Conservation (phyloP, 1,140 invertebrate genomes). For the Agrypnia vestita region DNA sequence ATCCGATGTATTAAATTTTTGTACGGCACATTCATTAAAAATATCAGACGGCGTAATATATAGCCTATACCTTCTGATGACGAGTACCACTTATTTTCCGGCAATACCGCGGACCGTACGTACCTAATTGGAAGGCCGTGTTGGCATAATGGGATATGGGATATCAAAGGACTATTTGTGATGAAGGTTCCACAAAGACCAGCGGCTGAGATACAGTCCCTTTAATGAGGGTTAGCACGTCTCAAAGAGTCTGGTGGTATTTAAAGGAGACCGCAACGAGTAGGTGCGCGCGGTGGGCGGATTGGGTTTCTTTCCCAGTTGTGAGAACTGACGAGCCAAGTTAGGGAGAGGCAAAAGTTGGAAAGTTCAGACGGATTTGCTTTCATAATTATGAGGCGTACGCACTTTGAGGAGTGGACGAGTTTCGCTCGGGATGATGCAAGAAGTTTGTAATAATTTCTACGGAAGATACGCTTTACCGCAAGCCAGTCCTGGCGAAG, state of each 20-base stretch:
- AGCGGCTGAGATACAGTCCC: constrained; percentile 1
- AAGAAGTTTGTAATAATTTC: constrained; percentile 7
- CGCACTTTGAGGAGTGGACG: constrained; percentile 1
- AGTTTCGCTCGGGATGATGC: constrained; percentile 31
- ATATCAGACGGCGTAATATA: too few species aligned
- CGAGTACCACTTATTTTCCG: neutral
- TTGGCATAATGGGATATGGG: constrained; percentile 11
- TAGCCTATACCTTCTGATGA: too few species aligned
- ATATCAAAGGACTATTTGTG: constrained; percentile 35
- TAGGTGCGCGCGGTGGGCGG: neutral
- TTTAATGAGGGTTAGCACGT: constrained; percentile 42
- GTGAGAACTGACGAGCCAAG: neutral
- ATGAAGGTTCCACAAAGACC: constrained; percentile 25
- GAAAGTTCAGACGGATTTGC: constrained; percentile 38
- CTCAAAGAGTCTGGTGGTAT: constrained; percentile 34
- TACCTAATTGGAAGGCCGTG: constrained; percentile 24
- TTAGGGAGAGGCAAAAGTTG: neutral
- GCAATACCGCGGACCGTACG: neutral
- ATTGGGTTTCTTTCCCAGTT: constrained; percentile 32
- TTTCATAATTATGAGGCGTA: constrained; percentile 41
- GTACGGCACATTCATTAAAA: too few species aligned
- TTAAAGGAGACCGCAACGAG: constrained; percentile 16
- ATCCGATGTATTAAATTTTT: too few species aligned
- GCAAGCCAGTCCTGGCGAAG: too few species aligned
- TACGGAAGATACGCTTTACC: too few species aligned